phyloP scores from a whole-genome alignment of 2,113 vertebrate genomes.

The Macroglossus sobrinus region DNA sequence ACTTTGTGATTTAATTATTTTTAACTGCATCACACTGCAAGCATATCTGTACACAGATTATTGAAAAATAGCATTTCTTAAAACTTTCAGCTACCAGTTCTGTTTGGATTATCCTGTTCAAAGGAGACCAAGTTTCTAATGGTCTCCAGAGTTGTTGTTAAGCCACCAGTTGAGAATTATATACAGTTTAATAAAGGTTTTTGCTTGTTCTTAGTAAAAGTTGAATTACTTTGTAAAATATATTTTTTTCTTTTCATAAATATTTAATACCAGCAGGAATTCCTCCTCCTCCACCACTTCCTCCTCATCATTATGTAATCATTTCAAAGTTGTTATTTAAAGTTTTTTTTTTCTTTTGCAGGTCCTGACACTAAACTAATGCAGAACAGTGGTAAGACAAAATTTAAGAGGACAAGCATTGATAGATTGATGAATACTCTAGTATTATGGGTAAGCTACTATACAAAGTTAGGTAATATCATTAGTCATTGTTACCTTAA shows the following conservation, averaged over 20 bases:
- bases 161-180: neutral
- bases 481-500: neutral
- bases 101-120: neutral
- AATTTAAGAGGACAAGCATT: slow-evolving; percentile 87
- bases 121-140: neutral
- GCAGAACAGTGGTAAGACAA: slow-evolving; percentile 87
- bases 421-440: slow-evolving; percentile 87
- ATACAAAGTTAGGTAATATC: neutral
- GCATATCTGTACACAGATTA: neutral
- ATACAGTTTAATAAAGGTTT: neutral
- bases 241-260: neutral
- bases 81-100: neutral
- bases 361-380: slow-evolving; percentile 88
- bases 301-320: neutral
- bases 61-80: slow-evolving; percentile 1
- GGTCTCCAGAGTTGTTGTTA: neutral
- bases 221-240: slow-evolving; percentile 7
- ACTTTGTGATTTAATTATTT: neutral
- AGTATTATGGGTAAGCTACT: slow-evolving; percentile 85
- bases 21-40: neutral
- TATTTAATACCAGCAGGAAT: neutral
- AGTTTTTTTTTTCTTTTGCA: slow-evolving; percentile 54
- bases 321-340: neutral
- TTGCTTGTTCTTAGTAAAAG: neutral
- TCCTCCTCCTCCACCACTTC: neutral